Evolutionary conservation across 2,888 invertebrate genomes (phyloP), one percentile per base, ranked within the genome.

Genomic region (Campoplex nolae): DNA sequence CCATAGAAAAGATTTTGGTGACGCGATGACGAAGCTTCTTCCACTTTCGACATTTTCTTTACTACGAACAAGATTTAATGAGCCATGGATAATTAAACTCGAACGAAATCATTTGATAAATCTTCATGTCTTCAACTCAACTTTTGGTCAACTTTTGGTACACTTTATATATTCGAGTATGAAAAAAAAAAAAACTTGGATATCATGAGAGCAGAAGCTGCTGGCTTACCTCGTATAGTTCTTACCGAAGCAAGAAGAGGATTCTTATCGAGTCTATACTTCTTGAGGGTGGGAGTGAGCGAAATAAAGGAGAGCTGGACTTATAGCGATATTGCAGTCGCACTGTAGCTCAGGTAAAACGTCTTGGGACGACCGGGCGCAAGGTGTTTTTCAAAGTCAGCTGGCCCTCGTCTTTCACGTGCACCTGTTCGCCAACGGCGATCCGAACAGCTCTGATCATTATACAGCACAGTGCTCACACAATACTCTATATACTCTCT

Each of bases 371-470:
- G 38, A 6, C 4, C 85, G 74, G 74, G 67, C 88, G 91, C 92
- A 92, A 92, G 92, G 92, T 92, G 92, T 88, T 87, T 87, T 91
- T 89, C 76, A 68, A 85, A 88, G 92, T 91, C 92, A 92, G 92
- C 91, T 92, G 92, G 90, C 89, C 85, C 86, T 89, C 90, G 89
- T 82, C 88, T 88, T 81, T 84, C 86, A 89, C 79, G 74, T 83
- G 89, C 92, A 92, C 92, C 92, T 92, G 92, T 92, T 91, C 88
- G 82, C 86, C 86, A 84, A 74, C 77, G 86, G 86, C 86, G 68
- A 87, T 77, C 81, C 54, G 81, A 84, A 84, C 58, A 84, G 75
- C 73, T 77, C 81, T 48, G 42, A 16, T 68, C 88, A 85, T 88
- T 84, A 90, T 84, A 84, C 42, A 56, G 73, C 77, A 84, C 81